A percentile compares a stretch with the other conserved stretches of the same genome.
Evolutionary conservation across 2,113 vertebrate species (phyloP).

Genomic region (Choloepus hoffmanni): DNA sequence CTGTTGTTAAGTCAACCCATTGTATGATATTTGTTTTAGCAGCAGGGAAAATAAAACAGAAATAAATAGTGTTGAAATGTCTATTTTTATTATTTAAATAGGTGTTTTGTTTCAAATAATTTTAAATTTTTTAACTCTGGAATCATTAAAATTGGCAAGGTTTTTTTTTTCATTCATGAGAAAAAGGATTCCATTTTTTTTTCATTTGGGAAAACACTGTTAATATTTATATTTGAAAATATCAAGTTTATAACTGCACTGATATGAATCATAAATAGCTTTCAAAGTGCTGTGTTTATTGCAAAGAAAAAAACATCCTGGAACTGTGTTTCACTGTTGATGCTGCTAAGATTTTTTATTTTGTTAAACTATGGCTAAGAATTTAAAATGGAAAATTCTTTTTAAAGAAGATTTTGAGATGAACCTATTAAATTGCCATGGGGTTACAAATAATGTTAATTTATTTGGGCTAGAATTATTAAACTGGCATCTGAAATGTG

Average conservation of each 20-base stretch:
- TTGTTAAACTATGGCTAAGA: slow-evolving; percentile 58
- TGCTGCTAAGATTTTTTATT: slow-evolving; percentile 45
- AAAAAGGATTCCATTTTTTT: neutral
- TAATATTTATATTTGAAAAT: slow-evolving; percentile 34
- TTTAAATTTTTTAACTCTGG: slow-evolving; percentile 56
- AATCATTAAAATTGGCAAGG: slow-evolving; percentile 18
- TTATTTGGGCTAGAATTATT: slow-evolving; percentile 45
- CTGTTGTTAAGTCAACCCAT: too few relatives aligned
- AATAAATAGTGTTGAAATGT: slow-evolving; percentile 30
- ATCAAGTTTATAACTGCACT: slow-evolving; percentile 18
- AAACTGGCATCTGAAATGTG: slow-evolving; percentile 1
- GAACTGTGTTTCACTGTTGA: slow-evolving; percentile 24
- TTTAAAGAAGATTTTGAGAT: slow-evolving; percentile 58
- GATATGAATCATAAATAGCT: slow-evolving; percentile 48
- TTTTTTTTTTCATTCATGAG: slow-evolving; percentile 6
- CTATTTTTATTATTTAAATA: slow-evolving; percentile 53
- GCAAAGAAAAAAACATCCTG: neutral
- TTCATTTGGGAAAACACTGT: slow-evolving; percentile 52
- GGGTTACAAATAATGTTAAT: slow-evolving; percentile 11
- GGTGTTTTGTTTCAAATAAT: slow-evolving; percentile 47
- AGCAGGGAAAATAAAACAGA: neutral
- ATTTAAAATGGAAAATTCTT: slow-evolving; percentile 62
- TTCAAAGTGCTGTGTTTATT: slow-evolving; percentile 42
- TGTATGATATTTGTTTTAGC: too few relatives aligned
- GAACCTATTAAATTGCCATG: slow-evolving; percentile 32